phyloP scores from a whole-genome alignment of 2,888 invertebrate genomes.

The Drosophila nr. fundita region DNA sequence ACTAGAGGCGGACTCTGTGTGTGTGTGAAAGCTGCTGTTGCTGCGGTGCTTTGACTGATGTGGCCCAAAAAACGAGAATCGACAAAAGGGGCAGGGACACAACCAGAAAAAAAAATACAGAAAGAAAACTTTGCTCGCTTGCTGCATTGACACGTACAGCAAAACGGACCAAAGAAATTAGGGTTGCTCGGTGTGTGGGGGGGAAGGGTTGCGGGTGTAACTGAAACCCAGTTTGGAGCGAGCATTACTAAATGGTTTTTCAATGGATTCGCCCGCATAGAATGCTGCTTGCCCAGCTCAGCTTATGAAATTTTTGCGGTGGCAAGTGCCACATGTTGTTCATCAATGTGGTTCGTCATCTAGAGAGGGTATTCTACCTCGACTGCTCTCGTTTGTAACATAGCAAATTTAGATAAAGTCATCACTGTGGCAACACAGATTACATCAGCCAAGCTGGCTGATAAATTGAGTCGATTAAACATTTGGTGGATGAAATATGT shows the following conservation, averaged over 20 bases:
- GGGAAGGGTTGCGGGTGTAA: constrained; percentile 3
- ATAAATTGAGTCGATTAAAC: neutral
- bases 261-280: constrained; percentile 68
- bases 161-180: constrained; percentile 22
- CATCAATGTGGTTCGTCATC: neutral
- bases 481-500: neutral
- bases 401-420: neutral
- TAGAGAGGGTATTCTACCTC: neutral
- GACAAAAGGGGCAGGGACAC: constrained; percentile 33
- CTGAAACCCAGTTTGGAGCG: constrained; percentile 30
- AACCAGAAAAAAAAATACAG: constrained; percentile 3
- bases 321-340: constrained; percentile 36
- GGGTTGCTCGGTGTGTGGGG: neutral
- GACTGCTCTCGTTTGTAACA: neutral
- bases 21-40: constrained; percentile 51
- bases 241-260: constrained; percentile 72
- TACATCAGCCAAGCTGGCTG: neutral
- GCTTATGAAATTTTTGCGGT: constrained; percentile 68
- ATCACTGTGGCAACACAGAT: neutral
- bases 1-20: constrained; percentile 6
- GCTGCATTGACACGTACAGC: constrained; percentile 68
- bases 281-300: constrained; percentile 46
- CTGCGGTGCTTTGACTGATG: constrained; percentile 76
- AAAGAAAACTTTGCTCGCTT: constrained; percentile 64
- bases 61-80: constrained; percentile 49